A percentile compares a stretch with the other conserved stretches of the same genome.
phyloP scores from a whole-genome alignment of 2,797 vertebrate genomes.

The Ctenochaetus hawaiiensis region DNA sequence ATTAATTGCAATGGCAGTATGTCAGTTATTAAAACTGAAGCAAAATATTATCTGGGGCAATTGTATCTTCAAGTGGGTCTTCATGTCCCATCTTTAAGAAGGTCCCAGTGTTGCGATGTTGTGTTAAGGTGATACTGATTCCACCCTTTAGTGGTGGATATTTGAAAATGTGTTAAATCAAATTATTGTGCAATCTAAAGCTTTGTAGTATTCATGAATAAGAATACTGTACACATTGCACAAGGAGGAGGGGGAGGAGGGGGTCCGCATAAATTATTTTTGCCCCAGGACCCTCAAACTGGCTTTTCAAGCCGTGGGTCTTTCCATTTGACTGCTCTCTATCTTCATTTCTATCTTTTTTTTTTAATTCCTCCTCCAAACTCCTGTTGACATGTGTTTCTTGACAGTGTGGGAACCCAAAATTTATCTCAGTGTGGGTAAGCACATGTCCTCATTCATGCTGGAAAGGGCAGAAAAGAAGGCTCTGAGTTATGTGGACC shows the following conservation, averaged over 20 bases:
- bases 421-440: neutral
- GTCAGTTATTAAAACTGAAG: slow-evolving; percentile 2
- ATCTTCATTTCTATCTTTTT: neutral
- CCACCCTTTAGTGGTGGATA: neutral
- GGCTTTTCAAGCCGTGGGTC: neutral
- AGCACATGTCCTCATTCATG: slow-evolving; percentile 23
- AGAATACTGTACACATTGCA: neutral
- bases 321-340: neutral
- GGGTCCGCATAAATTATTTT: neutral
- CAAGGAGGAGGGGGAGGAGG: neutral
- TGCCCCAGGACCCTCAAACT: neutral
- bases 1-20: neutral
- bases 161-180: neutral
- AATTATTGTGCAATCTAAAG: neutral
- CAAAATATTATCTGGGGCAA: neutral
- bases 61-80: neutral
- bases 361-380: neutral
- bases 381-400: neutral
- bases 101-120: neutral
- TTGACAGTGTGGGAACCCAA: slow-evolving; percentile 11
- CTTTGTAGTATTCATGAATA: neutral
- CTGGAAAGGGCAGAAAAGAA: slow-evolving; percentile 1
- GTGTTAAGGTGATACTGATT: slow-evolving; percentile 16
- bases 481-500: slow-evolving; percentile 23
- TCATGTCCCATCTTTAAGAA: neutral